These are phyloP conservation scores for Lacanobia oleracea DNA, from an alignment of 2,888 invertebrate genomes.

Conservation along the genomic window DNA sequence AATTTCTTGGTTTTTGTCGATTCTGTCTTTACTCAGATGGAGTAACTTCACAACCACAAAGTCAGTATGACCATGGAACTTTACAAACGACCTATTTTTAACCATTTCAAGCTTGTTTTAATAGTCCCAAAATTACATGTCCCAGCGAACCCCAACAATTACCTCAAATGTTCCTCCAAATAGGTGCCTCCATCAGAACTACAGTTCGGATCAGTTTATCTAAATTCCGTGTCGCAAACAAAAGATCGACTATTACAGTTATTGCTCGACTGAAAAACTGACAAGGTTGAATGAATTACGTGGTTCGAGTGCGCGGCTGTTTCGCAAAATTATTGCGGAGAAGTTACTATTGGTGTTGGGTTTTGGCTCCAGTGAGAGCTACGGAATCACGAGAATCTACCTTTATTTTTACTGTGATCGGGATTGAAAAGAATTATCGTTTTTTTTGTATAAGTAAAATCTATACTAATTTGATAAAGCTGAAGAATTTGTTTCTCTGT, in stretches of 20 bases:
- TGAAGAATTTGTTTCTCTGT: too few relatives aligned
- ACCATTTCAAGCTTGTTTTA: neutral
- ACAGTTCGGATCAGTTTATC: conserved; percentile 36
- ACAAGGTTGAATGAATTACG: conserved; percentile 70
- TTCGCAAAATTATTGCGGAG: conserved; percentile 67
- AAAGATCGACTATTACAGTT: conserved; percentile 35
- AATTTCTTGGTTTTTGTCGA: too few relatives aligned
- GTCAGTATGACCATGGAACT: too few relatives aligned
- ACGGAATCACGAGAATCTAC: neutral
- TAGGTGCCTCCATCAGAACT: neutral
- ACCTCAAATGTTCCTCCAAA: neutral
- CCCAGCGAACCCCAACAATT: neutral
- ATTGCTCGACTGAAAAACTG: conserved; percentile 64
- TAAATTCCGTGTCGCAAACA: conserved; percentile 46
- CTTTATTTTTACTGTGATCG: too few relatives aligned
- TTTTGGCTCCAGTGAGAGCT: conserved; percentile 15
- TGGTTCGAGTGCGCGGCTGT: conserved; percentile 56
- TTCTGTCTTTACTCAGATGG: too few relatives aligned
- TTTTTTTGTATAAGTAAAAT: too few relatives aligned
- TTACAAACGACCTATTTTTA: neutral
- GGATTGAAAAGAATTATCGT: too few relatives aligned
- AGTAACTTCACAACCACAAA: too few relatives aligned
- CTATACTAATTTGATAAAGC: too few relatives aligned
- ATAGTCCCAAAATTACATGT: neutral
- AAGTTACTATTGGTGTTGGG: conserved; percentile 52